Percentiles rank a stretch among this genome's conserved stretches.
These are phyloP conservation scores for Apamea epomidion DNA, from an alignment of 2,888 invertebrate species.

Conservation along the genomic window DNA sequence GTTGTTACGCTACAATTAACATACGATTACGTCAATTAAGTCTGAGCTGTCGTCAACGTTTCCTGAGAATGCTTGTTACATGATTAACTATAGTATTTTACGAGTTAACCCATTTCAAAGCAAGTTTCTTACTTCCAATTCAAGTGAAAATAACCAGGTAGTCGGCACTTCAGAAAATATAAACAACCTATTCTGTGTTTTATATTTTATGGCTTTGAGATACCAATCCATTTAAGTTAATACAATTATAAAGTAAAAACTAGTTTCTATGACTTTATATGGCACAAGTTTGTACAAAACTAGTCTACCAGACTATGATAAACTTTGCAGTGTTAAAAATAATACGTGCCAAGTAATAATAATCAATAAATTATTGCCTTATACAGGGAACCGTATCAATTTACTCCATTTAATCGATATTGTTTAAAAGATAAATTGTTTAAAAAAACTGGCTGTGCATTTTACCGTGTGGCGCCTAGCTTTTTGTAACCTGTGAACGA, in stretches of 20 bases:
- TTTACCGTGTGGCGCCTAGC: conserved; percentile 25
- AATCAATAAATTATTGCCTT: neutral
- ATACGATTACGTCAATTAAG: conserved; percentile 60
- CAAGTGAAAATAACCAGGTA: neutral
- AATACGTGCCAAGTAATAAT: neutral
- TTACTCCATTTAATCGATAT: neutral
- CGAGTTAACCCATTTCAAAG: conserved; percentile 34
- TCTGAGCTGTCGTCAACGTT: conserved; percentile 48
- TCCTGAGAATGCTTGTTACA: conserved; percentile 55
- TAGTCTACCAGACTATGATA: conserved; percentile 4
- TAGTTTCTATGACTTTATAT: conserved; percentile 10
- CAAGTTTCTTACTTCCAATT: conserved; percentile 37
- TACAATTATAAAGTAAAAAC: conserved; percentile 7
- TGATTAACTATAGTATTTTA: conserved; percentile 58
- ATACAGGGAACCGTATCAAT: neutral
- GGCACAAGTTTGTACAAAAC: neutral
- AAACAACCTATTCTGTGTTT: conserved; percentile 8
- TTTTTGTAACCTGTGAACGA: conserved; percentile 28
- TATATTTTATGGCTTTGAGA: conserved; percentile 14
- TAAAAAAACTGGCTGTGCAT: conserved; percentile 10
- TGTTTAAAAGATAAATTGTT: conserved; percentile 8
- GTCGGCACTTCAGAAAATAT: conserved; percentile 9
- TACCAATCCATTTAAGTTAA: neutral
- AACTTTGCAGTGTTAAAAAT: conserved; percentile 8
- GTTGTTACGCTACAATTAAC: conserved; percentile 50